These are phyloP conservation scores for Anguilla megastoma DNA, from an alignment of 2,797 vertebrate genomes.

Conservation along the genomic window DNA sequence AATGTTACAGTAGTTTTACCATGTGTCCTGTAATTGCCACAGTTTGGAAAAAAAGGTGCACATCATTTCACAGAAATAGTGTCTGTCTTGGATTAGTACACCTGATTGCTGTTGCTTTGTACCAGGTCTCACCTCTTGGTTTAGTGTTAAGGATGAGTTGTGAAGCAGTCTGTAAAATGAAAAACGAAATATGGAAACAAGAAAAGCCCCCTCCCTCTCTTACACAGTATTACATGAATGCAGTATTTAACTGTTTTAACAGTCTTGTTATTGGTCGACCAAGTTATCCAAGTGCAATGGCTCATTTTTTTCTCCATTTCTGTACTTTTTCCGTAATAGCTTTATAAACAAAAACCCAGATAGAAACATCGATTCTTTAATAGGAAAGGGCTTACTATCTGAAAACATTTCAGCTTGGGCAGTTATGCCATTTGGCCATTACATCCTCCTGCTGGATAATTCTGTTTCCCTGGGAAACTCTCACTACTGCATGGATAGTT, in stretches of 20 bases:
- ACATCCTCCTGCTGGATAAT: not conserved
- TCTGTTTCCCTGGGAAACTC: not conserved
- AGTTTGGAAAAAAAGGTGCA: conserved; percentile 19
- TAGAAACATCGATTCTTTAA: not conserved
- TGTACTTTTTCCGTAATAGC: not conserved
- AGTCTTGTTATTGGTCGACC: not conserved
- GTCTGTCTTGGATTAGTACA: not conserved
- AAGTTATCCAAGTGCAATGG: not conserved
- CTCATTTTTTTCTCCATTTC: not conserved
- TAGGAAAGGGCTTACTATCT: not conserved
- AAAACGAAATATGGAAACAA: conserved; percentile 12
- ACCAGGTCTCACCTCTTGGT: not conserved
- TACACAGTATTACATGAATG: not conserved
- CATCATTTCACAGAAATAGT: conserved; percentile 15
- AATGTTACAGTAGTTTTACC: conserved; percentile 29
- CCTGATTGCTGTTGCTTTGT: not conserved
- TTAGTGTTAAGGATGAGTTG: not conserved
- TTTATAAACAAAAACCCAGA: not conserved
- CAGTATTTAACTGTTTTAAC: conserved; percentile 4
- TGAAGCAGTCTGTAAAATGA: not conserved
- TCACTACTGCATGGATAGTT: not conserved
- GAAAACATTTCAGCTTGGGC: not conserved
- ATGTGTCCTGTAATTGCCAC: conserved; percentile 2
- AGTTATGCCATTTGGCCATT: not conserved
- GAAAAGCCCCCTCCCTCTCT: not conserved